These are phyloP conservation scores for Tonatia bakeri DNA, from an alignment of 2,113 vertebrate genomes.

Conservation along the genomic window DNA sequence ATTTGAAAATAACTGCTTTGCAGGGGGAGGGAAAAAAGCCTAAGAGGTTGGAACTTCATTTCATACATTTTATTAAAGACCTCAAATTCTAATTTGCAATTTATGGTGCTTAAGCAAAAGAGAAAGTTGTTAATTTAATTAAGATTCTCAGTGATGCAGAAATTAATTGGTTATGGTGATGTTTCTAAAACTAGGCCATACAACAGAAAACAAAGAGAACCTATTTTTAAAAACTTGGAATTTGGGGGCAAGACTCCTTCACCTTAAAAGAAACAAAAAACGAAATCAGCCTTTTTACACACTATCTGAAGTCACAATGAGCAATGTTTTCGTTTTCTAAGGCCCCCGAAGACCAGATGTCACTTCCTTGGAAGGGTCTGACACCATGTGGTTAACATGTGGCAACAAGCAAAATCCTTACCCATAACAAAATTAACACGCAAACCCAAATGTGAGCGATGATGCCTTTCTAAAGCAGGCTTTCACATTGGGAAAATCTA, in stretches of 20 bases:
- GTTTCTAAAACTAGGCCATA: not conserved
- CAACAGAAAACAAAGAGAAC: not conserved
- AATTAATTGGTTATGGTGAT: not conserved
- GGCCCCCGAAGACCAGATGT: not conserved
- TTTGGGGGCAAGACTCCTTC: not conserved
- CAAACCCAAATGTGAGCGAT: not conserved
- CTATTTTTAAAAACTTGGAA: not conserved
- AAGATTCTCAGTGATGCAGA: not conserved
- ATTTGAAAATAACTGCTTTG: not conserved
- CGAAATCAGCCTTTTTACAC: not conserved
- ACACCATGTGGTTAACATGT: conserved; percentile 66
- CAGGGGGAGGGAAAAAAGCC: no score
- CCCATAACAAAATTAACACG: conserved; percentile 26
- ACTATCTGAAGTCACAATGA: not conserved
- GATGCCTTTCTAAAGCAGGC: not conserved
- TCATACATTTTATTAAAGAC: not conserved
- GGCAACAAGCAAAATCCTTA: not conserved
- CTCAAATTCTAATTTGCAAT: not conserved
- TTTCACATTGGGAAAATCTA: not conserved
- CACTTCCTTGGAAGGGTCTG: conserved; percentile 37
- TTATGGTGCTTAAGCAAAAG: not conserved
- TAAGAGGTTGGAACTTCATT: not conserved
- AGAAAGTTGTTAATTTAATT: not conserved
- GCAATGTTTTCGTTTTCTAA: not conserved
- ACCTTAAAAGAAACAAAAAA: not conserved